Evolutionary conservation across 2,888 invertebrate species (phyloP), one percentile per base, ranked within the genome.

Genomic region (Xylota segnis): DNA sequence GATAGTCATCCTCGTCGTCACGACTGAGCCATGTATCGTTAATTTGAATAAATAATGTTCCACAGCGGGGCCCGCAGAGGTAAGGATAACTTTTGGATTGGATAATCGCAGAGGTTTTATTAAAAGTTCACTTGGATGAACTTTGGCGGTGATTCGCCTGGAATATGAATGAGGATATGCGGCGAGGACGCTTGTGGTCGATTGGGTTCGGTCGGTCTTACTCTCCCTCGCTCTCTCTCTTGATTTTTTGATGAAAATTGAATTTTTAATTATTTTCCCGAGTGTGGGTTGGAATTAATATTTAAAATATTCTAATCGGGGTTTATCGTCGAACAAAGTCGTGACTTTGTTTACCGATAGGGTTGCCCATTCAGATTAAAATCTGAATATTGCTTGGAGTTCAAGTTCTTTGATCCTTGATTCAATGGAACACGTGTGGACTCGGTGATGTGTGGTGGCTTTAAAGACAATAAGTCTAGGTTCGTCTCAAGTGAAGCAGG

Each of bases 31-130:
- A 27, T 27, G 40, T 68, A 40, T 68, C 52, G 52, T 54, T 54
- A 68, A 68, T 68, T 68, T 68, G 52, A 52, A 68, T 68, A 40
- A 68, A 68, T 68, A 68, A 68, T 54, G 23, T 32, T 12, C 5
- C 23, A 18, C 18, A 59, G 12, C 12, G 16, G 29, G 6, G 27
- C 9, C 6, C 5, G n/a, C 5, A 23, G 65, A 10, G 34, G 10
- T 6, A n/a, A 29, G 18, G 16, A 43, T 43, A 70, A 54, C 43
- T 45, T 56, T 56, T n/a, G 43, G 45, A 70, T 70, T 32, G 43
- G 56, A 56, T 70, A 70, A 56, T 56, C 68, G 56, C n/a, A 9
- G 9, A 14, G 43, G 45, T 68, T 68, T 54, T 68, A 43, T 54
- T 70, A 29, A 70, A 70, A 32, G n/a, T 65, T 65, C 47, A 29